phyloP scores from a whole-genome alignment of 1,140 invertebrate genomes.

The Macrotrachela quadricornifera region DNA sequence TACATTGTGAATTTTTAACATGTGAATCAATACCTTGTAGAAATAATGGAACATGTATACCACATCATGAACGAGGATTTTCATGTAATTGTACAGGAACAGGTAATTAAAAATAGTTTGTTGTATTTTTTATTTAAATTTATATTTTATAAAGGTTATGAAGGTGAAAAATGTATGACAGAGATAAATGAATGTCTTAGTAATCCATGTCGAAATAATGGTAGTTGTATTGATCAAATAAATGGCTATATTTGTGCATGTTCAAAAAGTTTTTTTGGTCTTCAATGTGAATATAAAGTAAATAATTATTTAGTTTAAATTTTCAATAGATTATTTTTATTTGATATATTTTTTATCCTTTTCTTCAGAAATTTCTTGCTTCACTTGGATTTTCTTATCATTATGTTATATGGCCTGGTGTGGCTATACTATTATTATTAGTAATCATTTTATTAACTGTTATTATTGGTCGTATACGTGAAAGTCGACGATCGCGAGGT shows the following conservation, averaged over 20 bases:
- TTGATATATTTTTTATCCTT: not conserved
- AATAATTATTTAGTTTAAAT: not conserved
- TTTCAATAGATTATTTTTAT: not conserved
- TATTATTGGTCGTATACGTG: constrained; percentile 30
- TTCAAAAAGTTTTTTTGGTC: constrained; percentile 6
- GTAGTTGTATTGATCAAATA: constrained; percentile 10
- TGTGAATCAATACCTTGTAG: constrained; percentile 5
- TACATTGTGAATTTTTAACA: not conserved
- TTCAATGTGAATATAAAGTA: not conserved
- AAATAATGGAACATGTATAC: not conserved
- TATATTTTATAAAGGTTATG: constrained; percentile 1
- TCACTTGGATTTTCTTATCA: constrained; percentile 1
- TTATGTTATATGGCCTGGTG: constrained; percentile 6
- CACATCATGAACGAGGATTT: not conserved
- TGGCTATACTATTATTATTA: constrained; percentile 3
- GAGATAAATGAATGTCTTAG: constrained; percentile 19
- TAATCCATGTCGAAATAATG: constrained; percentile 6
- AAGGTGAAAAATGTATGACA: constrained; percentile 11
- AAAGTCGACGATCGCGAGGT: constrained; percentile 79
- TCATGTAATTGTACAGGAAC: constrained; percentile 4
- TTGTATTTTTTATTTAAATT: not conserved
- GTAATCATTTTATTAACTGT: constrained; percentile 2
- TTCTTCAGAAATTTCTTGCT: not conserved
- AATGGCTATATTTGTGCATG: constrained; percentile 16
- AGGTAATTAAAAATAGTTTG: not conserved